Evolutionary conservation across 2,113 vertebrate species (phyloP), one percentile per base, ranked within the genome.

Genomic region (Mohoua ochrocephala): DNA sequence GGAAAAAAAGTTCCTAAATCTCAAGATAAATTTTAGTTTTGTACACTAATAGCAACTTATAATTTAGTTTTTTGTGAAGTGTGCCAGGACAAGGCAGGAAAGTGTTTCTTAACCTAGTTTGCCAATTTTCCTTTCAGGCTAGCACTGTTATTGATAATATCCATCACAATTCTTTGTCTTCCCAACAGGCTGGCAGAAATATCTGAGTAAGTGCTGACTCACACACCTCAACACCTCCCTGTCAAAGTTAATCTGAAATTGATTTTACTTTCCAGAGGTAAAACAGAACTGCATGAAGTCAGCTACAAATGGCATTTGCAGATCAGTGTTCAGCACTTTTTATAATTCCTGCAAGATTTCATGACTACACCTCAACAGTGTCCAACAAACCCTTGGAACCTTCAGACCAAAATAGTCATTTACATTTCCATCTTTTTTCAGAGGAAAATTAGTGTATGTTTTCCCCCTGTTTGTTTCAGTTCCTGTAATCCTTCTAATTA

Each of bases 181-280:
- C 93, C 15, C 31, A 63, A 69, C 42, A 73, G 49, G 69, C 42
- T 78, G 49, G 61, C 50, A 92, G 91, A 94, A 93, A 84, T 63
- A 67, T 24, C 84, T 22, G 60, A 52, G 71, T 37, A 83, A 41
- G n/a, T 13, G 39, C 78, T 75, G 73, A 95, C 73, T 81, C 77
- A 82, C 56, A 63, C 39, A 74, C 61, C 73, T 82, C 67, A 87
- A 68, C 90, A 75, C 60, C 81, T 82, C 70, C 49, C n/a, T 76
- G 61, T 82, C 83, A 87, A 86, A 93, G 70, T 79, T 96, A 78
- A 96, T 93, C 90, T 87, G 83, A 82, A 91, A 95, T 82, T 77
- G 74, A 91, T 95, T 94, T 96, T 91, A n/a, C 77, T 82, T 94
- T 89, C 84, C 54, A 85, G 47, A 82, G 47, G 61, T 95, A 93